Conservation (phyloP, 2,888 invertebrate genomes). For the Diaperis boleti region DNA sequence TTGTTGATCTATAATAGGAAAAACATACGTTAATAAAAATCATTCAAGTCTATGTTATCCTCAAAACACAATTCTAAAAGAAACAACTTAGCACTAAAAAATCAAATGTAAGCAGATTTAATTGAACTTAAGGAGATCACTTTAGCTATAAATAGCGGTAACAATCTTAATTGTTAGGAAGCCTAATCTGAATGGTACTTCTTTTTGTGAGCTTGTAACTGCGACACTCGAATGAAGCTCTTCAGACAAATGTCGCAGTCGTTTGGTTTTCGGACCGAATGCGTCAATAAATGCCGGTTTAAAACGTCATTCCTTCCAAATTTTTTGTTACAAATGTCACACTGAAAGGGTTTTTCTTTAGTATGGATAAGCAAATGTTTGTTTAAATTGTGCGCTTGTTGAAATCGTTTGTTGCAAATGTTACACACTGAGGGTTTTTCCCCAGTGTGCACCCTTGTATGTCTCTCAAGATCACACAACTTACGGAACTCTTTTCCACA, state of each 20-base stretch:
- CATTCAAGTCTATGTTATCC: no score
- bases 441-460: constrained; percentile 63
- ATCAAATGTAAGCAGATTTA: neutral
- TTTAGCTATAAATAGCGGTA: constrained; percentile 7
- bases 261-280: constrained; percentile 62
- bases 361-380: constrained; percentile 64
- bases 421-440: constrained; percentile 63
- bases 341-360: constrained; percentile 60
- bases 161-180: constrained; percentile 17
- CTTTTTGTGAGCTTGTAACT: constrained; percentile 54
- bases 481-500: constrained; percentile 62
- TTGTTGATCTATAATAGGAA: no score
- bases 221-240: constrained; percentile 59
- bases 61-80: no score
- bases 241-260: constrained; percentile 58
- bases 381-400: constrained; percentile 63
- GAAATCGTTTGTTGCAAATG: constrained; percentile 59
- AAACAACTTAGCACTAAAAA: neutral
- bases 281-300: constrained; percentile 62
- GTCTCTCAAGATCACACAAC: constrained; percentile 62
- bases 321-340: constrained; percentile 62
- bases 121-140: constrained; percentile 8
- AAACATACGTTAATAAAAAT: no score
- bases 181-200: constrained; percentile 48
- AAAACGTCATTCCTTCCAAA: constrained; percentile 63